Base-by-base conservation (phyloP, 2,797 vertebrate genomes). In the Todus mexicanus region DNA sequence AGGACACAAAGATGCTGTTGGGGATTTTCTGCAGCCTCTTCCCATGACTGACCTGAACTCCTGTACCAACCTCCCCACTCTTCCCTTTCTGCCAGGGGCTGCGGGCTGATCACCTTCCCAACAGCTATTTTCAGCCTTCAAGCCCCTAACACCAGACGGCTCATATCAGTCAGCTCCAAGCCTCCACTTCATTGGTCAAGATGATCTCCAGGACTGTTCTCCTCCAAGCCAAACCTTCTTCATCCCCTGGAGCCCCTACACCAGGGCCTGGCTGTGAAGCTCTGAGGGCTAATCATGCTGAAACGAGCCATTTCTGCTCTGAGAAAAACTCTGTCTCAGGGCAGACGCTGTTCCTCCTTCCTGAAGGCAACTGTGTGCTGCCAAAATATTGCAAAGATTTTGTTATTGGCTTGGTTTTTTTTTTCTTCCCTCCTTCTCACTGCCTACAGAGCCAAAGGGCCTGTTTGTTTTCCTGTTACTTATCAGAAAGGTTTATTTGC, bases 401-500 rank as follows among this genome's bases (percentile, higher is more conserved):
- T 54, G 27, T 64, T 93, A 35, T 2, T n/a, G 64, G 65, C 31
- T 64, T 26, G 26, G 33, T 11, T 14, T 19, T 66, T 54, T 69
- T 45, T 74, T 42, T 6, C 56, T 56, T 64, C 85, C 61, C 72
- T 87, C 81, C 80, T 92, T 81, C 87, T 92, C 80, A 7, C 69
- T 94, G 96, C 92, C 90, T 91, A 5, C 45, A 93, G 84, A 95
- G 95, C 94, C 94, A 92, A 95, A 94, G 94, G 95, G 93, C 72
- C 91, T 95, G 87, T 96, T 94, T 96, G 90, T 73, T 92, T 94
- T 94, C 92, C 91, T 93, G 88, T 70, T 93, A 83, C 94, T 96
- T 95, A 97, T 95, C 96, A 96, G 90, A 89, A 93, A 92, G 94
- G 92, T 94, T 96, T 96, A 94, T 94, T 95, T 93, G 88, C 65